Conservation (phyloP, 2,888 invertebrate genomes). For the Tetramorium bicarinatum region DNA sequence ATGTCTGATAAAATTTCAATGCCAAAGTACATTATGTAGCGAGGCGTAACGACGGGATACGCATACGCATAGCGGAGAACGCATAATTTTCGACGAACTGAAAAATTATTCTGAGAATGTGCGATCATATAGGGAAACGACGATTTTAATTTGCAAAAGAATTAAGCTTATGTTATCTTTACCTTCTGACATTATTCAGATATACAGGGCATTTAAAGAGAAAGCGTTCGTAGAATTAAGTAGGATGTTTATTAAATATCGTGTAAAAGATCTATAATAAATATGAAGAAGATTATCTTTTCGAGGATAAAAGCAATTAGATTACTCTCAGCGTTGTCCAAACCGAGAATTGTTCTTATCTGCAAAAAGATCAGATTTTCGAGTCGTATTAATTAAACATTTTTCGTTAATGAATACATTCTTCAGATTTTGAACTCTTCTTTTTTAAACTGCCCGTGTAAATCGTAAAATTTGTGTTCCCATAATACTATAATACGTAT, state of each 20-base stretch:
- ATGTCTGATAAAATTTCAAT: conserved; percentile 81
- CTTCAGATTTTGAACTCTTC: background rate
- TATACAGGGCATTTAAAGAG: conserved; percentile 15
- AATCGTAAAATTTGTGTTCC: conserved; percentile 37
- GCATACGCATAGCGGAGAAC: background rate
- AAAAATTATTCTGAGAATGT: conserved; percentile 17
- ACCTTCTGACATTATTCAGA: conserved; percentile 21
- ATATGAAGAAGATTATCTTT: background rate
- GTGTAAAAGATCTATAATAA: conserved; percentile 14
- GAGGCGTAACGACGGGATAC: background rate
- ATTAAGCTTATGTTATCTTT: conserved; percentile 15
- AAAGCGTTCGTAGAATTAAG: conserved; percentile 5
- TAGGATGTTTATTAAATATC: background rate
- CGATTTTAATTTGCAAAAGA: conserved; percentile 26
- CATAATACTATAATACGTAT: background rate
- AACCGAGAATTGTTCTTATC: background rate
- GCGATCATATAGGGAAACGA: background rate
- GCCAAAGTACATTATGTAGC: conserved; percentile 81
- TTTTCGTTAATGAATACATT: background rate
- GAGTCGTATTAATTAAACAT: conserved; percentile 8
- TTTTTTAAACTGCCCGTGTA: background rate
- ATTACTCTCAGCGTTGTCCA: background rate
- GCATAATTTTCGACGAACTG: conserved; percentile 33
- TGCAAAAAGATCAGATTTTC: background rate
- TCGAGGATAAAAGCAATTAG: background rate